phyloP scores from a whole-genome alignment of 2,888 invertebrate genomes.

The Napeogenes inachia region DNA sequence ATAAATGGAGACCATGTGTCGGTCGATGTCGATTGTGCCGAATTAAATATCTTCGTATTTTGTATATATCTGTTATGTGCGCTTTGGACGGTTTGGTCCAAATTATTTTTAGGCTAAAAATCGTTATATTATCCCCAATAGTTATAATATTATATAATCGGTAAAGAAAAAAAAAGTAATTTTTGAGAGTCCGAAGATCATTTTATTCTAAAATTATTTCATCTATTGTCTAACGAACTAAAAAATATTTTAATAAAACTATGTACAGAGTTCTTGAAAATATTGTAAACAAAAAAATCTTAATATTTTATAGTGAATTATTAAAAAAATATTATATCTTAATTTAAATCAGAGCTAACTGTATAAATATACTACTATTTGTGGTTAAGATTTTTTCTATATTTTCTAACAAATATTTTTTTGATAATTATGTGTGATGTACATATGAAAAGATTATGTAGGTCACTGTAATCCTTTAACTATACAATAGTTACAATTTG shows the following conservation, averaged over 20 bases:
- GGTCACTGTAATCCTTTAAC: background rate
- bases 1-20: too few species aligned
- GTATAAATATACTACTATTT: constrained; percentile 4
- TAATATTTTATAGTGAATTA: constrained; percentile 4
- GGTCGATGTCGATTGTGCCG: too few species aligned
- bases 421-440: background rate
- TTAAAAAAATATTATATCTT: constrained; percentile 1
- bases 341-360: constrained; percentile 1
- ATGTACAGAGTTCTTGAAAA: background rate
- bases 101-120: background rate
- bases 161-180: background rate
- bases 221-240: too few species aligned
- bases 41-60: too few species aligned
- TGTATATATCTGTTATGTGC: too few species aligned
- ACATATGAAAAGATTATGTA: background rate
- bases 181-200: background rate
- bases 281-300: background rate
- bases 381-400: background rate
- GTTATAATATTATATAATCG: background rate
- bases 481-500: constrained; percentile 4
- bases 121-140: background rate
- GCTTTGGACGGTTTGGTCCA: too few species aligned
- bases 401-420: background rate
- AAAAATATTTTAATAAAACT: too few species aligned
- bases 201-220: too few species aligned